Conservation (phyloP, 2,888 invertebrate species). For the Caradrina clavipalpis region DNA sequence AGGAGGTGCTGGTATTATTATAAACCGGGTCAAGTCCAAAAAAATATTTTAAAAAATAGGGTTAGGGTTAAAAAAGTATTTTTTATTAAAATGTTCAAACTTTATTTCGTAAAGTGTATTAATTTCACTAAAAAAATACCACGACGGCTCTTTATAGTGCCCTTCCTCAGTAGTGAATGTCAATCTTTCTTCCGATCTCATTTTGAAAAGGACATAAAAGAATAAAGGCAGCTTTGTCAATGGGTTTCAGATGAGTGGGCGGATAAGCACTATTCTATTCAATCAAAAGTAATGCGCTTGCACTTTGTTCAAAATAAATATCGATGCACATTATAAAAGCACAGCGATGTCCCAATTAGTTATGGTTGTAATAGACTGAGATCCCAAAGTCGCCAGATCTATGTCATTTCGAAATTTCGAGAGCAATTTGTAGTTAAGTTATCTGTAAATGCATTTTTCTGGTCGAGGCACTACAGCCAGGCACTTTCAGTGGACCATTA, state of each 20-base stretch:
- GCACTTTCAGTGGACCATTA: too few species aligned
- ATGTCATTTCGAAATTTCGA: too few species aligned
- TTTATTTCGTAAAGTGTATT: background rate
- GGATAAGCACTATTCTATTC: conserved; percentile 42
- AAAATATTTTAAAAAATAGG: too few species aligned
- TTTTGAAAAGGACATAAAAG: conserved; percentile 28
- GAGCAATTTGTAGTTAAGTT: too few species aligned
- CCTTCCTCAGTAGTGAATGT: conserved; percentile 24
- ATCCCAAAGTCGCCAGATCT: too few species aligned
- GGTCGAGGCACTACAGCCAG: too few species aligned
- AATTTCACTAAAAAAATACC: background rate
- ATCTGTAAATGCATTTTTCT: too few species aligned
- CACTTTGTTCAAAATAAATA: conserved; percentile 13
- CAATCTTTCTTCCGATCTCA: conserved; percentile 52
- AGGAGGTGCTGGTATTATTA: background rate
- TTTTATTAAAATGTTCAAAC: background rate
- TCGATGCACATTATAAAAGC: conserved; percentile 20
- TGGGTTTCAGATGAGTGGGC: conserved; percentile 25
- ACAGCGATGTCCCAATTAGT: conserved; percentile 20
- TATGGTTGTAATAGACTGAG: conserved; percentile 36
- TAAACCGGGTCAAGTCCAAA: background rate
- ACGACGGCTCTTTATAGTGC: conserved; percentile 12
- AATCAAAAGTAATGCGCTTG: conserved; percentile 21
- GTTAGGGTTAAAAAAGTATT: conserved; percentile 3
- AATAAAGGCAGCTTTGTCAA: conserved; percentile 48